These are phyloP conservation scores for Trichogramma dendrolimi DNA, from an alignment of 2,888 invertebrate species.

Conservation along the genomic window DNA sequence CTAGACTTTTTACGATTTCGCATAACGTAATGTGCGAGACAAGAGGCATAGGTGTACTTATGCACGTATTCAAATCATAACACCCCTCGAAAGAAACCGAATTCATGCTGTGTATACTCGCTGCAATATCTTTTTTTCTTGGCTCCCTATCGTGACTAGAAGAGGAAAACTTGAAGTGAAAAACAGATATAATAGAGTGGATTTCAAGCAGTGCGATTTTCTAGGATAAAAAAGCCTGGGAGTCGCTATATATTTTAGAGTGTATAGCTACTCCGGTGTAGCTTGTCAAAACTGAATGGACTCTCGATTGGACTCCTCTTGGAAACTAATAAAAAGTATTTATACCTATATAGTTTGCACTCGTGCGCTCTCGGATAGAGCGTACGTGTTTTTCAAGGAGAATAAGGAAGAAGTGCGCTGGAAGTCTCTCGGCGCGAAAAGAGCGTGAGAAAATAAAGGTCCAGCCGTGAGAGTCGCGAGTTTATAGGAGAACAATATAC, in stretches of 20 bases:
- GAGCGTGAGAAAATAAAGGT: constrained; percentile 5
- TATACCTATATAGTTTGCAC: constrained; percentile 15
- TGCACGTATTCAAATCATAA: too few species aligned
- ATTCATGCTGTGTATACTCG: too few species aligned
- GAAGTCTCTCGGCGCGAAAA: not conserved
- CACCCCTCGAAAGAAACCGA: too few species aligned
- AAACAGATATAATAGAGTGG: constrained; percentile 11
- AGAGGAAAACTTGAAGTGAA: not conserved
- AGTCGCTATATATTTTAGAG: too few species aligned
- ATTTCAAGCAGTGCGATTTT: constrained; percentile 2
- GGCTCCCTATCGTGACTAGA: not conserved
- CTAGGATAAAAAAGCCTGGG: not conserved
- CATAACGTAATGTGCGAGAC: too few species aligned
- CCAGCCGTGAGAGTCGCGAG: too few species aligned
- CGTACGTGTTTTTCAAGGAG: not conserved
- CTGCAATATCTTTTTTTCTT: too few species aligned
- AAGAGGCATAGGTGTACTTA: too few species aligned
- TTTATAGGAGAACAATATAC: too few species aligned
- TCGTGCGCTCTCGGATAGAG: constrained; percentile 11
- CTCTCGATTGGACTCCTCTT: constrained; percentile 39
- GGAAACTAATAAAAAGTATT: constrained; percentile 44
- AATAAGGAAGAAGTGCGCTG: not conserved
- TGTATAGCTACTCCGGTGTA: not conserved
- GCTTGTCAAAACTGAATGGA: constrained; percentile 33
- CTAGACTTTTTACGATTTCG: too few species aligned